A percentile compares a stretch with the other conserved stretches of the same genome.
Evolutionary conservation across 2,888 invertebrate genomes (phyloP).

Genomic region (Selenia dentaria): DNA sequence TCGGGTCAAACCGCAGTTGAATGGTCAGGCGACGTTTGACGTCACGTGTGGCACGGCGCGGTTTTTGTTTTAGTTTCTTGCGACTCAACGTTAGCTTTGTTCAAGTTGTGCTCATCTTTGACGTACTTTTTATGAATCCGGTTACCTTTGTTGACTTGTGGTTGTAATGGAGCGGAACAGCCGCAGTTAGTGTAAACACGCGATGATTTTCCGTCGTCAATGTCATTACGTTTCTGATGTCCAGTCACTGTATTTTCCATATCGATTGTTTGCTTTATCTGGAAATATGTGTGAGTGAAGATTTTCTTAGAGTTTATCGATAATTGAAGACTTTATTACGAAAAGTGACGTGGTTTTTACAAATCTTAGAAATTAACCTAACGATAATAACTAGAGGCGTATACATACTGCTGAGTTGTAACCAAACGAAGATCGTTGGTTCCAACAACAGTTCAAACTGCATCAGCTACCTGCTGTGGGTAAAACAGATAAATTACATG

Average conservation of each 20-base stretch:
- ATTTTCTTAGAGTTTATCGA: too few species aligned
- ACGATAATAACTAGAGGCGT: too few species aligned
- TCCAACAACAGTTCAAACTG: too few species aligned
- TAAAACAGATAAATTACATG: too few species aligned
- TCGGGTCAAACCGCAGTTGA: slow-evolving; percentile 51
- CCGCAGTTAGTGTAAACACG: too few species aligned
- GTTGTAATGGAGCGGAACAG: slow-evolving; percentile 2
- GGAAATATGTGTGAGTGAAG: not conserved
- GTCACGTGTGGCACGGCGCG: slow-evolving; percentile 35
- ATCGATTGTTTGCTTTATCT: not conserved
- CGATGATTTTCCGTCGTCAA: too few species aligned
- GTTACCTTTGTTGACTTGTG: slow-evolving; percentile 7
- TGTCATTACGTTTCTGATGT: slow-evolving; percentile 1
- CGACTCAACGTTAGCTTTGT: slow-evolving; percentile 28
- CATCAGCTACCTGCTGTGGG: too few species aligned
- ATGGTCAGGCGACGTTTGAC: slow-evolving; percentile 37
- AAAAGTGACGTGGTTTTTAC: too few species aligned
- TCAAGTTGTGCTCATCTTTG: slow-evolving; percentile 22
- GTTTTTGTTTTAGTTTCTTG: slow-evolving; percentile 43
- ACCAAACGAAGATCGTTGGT: too few species aligned
- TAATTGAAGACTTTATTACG: too few species aligned
- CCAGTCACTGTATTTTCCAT: slow-evolving; percentile 10
- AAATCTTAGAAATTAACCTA: too few species aligned
- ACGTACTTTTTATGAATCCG: slow-evolving; percentile 22
- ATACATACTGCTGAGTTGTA: too few species aligned